Percentiles rank a stretch among this genome's conserved stretches.
phyloP scores from a whole-genome alignment of 2,113 vertebrate species.

The Archilochus colubris region DNA sequence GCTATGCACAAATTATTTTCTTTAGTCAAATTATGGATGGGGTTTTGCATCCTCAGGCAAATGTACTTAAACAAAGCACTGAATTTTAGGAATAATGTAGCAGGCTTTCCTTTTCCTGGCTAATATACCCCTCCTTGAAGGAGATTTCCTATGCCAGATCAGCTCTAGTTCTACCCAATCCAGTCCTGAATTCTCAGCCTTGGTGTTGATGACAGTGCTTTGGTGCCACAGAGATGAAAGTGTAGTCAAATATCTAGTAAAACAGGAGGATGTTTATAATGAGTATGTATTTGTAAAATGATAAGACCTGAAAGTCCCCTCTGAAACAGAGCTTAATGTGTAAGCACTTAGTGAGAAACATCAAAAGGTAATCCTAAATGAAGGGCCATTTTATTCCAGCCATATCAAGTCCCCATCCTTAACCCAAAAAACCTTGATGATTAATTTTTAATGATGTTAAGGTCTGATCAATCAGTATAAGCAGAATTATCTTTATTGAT shows the following conservation, averaged over 20 bases:
- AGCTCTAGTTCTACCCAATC: background rate
- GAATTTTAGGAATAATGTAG: background rate
- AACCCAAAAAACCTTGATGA: background rate
- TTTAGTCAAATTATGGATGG: background rate
- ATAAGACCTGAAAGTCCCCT: conserved; percentile 1
- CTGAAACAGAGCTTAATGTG: background rate
- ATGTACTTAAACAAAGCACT: background rate
- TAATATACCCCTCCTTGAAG: background rate
- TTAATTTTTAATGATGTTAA: background rate
- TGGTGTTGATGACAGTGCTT: background rate
- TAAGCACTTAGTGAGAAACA: background rate
- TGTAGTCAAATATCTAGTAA: background rate
- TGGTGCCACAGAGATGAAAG: conserved; percentile 6
- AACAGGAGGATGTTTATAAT: background rate
- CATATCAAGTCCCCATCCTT: background rate
- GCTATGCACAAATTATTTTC: background rate
- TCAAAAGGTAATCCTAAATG: conserved; percentile 11
- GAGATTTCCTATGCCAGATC: background rate
- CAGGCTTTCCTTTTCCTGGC: background rate
- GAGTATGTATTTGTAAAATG: background rate
- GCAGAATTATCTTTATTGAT: background rate
- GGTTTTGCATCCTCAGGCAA: background rate
- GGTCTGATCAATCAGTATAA: background rate
- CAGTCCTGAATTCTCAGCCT: background rate
- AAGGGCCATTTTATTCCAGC: conserved; percentile 1